These are phyloP conservation scores for Amblyopsis rosae DNA, from an alignment of 2,113 vertebrate species.

Conservation along the genomic window DNA sequence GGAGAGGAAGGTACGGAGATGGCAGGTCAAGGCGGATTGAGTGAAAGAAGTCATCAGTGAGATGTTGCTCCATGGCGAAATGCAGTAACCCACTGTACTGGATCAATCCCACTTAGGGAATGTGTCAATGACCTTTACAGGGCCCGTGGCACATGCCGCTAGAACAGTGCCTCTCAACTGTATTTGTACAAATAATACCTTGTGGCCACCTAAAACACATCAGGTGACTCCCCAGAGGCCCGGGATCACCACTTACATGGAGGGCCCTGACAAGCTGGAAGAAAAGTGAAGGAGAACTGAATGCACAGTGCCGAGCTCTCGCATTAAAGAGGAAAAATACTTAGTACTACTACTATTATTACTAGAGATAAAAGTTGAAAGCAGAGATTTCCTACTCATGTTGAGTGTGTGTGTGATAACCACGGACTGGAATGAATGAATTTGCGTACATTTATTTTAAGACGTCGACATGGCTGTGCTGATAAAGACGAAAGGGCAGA, in stretches of 20 bases:
- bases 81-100: constrained; percentile 30
- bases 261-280: constrained; percentile 44
- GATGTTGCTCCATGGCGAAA: constrained; percentile 24
- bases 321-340: constrained; percentile 28
- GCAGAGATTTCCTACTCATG: constrained; percentile 53
- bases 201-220: too few relatives aligned
- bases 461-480: constrained; percentile 44
- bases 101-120: constrained; percentile 34
- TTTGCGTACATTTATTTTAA: constrained; percentile 66
- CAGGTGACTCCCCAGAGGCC: too few relatives aligned
- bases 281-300: constrained; percentile 32
- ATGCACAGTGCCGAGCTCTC: constrained; percentile 28
- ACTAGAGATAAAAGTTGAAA: constrained; percentile 39
- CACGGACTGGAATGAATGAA: constrained; percentile 49
- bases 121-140: not conserved
- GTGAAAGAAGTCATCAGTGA: constrained; percentile 35
- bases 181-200: too few relatives aligned
- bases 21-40: constrained; percentile 48
- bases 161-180: not conserved
- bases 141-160: constrained; percentile 30
- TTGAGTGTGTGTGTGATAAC: constrained; percentile 53
- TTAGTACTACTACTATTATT: constrained; percentile 31
- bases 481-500: constrained; percentile 33
- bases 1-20: constrained; percentile 13
- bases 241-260: not conserved